These are phyloP conservation scores for Drosophila simulans DNA, from an alignment of 1,140 invertebrate genomes.

Conservation along the genomic window DNA sequence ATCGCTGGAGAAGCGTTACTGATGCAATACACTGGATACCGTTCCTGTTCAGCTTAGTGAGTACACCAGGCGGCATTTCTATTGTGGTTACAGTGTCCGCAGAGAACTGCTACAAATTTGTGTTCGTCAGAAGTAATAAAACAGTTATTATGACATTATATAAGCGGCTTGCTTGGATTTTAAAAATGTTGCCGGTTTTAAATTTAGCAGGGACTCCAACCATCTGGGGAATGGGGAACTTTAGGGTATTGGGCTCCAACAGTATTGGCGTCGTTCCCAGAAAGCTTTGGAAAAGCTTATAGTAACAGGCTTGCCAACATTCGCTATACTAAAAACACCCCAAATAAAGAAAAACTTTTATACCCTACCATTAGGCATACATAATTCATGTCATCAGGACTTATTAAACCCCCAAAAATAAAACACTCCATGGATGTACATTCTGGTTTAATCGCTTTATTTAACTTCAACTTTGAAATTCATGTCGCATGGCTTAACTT, in stretches of 20 bases:
- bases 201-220: neutral
- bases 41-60: neutral
- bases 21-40: neutral
- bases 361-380: neutral
- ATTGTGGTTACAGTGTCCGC: neutral
- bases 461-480: slow-evolving; percentile 59
- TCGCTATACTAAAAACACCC: neutral
- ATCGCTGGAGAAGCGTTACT: neutral
- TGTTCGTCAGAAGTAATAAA: neutral
- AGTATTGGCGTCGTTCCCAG: neutral
- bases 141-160: slow-evolving; percentile 12
- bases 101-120: too few species aligned
- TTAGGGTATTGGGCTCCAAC: neutral
- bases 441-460: slow-evolving; percentile 51
- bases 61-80: neutral
- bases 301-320: neutral
- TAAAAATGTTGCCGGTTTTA: neutral
- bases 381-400: too few species aligned
- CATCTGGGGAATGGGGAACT: neutral
- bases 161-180: slow-evolving; percentile 21
- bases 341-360: neutral
- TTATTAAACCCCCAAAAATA: neutral
- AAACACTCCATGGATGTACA: neutral
- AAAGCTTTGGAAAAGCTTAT: slow-evolving; percentile 14
- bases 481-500: slow-evolving; percentile 55